Evolutionary conservation across 2,113 vertebrate species (phyloP).

Genomic region (Oriolus oriolus): DNA sequence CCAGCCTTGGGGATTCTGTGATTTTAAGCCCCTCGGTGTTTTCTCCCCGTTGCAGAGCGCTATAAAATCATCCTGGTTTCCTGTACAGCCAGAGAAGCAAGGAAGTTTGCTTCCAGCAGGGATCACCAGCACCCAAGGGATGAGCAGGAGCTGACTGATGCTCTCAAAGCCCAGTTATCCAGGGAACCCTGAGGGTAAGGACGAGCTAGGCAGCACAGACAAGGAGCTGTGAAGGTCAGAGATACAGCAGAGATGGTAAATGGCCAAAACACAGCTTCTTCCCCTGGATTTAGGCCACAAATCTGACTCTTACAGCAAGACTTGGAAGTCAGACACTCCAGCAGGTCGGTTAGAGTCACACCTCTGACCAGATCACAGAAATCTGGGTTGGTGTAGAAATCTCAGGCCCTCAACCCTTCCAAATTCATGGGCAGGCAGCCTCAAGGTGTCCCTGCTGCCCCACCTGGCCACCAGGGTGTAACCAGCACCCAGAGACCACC

Average conservation of each 20-base stretch:
- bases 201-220: neutral
- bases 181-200: neutral
- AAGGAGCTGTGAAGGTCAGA: neutral
- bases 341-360: neutral
- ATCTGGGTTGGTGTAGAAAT: neutral
- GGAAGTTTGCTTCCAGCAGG: neutral
- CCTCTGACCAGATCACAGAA: neutral
- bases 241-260: neutral
- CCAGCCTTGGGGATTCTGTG: neutral
- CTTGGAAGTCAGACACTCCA: neutral
- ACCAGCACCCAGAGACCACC: neutral
- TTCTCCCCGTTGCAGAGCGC: neutral
- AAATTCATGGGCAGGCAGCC: neutral
- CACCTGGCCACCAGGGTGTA: neutral
- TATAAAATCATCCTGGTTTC: fast-evolving
- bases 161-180: neutral
- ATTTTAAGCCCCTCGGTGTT: neutral
- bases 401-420: neutral
- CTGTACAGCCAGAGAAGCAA: neutral
- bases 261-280: neutral
- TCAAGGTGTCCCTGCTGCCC: neutral
- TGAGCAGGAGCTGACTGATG: neutral
- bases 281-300: neutral
- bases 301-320: neutral
- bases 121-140: neutral